Base-by-base conservation (phyloP, 2,113 vertebrate genomes). In the Phylloscopus trochilus region DNA sequence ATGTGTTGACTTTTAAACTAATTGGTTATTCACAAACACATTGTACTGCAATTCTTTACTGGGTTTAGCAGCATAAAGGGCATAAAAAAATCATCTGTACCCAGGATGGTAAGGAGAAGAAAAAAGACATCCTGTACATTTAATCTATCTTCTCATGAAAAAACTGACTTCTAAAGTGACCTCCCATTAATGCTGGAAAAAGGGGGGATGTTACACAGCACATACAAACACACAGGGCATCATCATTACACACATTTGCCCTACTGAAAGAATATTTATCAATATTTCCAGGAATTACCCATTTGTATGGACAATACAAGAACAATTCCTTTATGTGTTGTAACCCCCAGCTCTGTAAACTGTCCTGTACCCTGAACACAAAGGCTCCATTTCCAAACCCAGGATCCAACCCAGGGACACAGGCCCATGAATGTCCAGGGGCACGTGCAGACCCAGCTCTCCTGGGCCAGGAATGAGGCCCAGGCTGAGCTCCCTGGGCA, bases 1-100 rank as follows among this genome's bases (percentile, higher is more conserved):
- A 70, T 7, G 3, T 35, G 56, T 47, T 92, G 89, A 84, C 86
- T 92, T 91, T 73, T 86, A 76, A 93, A 93, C 77, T 24, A 80
- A 83, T 35, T 56, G 51, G 56, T 76, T 90, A 83, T 74, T 94
- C 90, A 80, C 75, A 43, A 83, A 49, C 55, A 91, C 28, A n/a
- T n/a, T 66, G 31, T 77, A 31, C 60, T 59, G 56, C 62, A 75
- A 67, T 68, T 63, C 92, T 83, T 27, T 53, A 49, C 56, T 87
- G 81, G n/a, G 87, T 58, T 80, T 64, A 81, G 64, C 47, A 68
- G 37, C 39, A 60, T 20, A 79, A 96, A 82, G 83, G 66, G 58
- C 69, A 76, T 27, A 69, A 79, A 85, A 85, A 89, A 81, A 39
- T 67, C 11, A 75, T 49, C 62, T 79, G 22, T 35, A 58, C 10